Conservation (phyloP, 2,888 invertebrate genomes). For the Folsomia manolachei region DNA sequence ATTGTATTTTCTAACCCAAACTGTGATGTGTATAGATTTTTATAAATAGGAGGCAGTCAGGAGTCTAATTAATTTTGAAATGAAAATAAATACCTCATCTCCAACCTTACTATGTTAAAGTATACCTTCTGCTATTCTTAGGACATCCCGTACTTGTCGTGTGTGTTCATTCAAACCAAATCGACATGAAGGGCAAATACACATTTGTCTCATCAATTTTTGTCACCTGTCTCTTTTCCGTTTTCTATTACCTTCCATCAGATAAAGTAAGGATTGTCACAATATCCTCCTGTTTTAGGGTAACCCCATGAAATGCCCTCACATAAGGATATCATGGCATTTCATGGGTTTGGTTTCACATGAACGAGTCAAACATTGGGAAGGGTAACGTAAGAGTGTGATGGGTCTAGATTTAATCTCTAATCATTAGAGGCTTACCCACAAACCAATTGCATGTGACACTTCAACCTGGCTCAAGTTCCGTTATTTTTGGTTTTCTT, state of each 20-base stretch:
- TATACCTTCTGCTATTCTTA: not conserved
- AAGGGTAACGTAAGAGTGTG: not conserved
- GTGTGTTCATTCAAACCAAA: too few relatives aligned
- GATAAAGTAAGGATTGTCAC: constrained; percentile 1
- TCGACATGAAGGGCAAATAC: too few relatives aligned
- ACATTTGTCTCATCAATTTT: constrained; percentile 9
- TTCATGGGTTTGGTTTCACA: not conserved
- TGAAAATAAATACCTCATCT: not conserved
- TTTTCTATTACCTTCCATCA: not conserved
- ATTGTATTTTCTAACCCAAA: too few relatives aligned
- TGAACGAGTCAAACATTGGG: not conserved
- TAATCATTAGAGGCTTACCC: constrained; percentile 5
- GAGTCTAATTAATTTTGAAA: not conserved
- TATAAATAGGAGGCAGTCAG: too few relatives aligned
- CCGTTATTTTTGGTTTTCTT: not conserved
- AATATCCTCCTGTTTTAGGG: not conserved
- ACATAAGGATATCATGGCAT: not conserved
- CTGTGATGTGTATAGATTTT: too few relatives aligned
- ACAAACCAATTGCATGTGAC: constrained; percentile 10
- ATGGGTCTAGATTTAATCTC: not conserved
- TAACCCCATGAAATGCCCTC: too few relatives aligned
- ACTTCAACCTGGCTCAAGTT: not conserved
- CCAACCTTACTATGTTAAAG: too few relatives aligned
- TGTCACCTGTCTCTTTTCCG: not conserved
- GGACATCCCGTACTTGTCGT: not conserved